These are phyloP conservation scores for Drosophila glabriapex DNA, from an alignment of 2,888 invertebrate genomes.

Conservation along the genomic window DNA sequence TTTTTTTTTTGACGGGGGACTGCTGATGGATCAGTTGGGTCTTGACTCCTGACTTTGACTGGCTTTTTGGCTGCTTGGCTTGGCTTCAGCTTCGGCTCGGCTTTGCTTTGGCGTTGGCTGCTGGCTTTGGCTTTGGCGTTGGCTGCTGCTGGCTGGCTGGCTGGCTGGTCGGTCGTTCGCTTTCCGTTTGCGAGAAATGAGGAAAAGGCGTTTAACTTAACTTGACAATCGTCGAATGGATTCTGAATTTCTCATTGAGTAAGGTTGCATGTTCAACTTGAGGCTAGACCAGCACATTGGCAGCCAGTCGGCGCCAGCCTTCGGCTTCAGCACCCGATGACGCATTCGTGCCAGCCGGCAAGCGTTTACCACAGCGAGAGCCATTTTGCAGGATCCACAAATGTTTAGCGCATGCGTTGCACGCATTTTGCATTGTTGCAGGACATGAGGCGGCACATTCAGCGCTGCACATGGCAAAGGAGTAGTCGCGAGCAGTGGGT, in stretches of 20 bases:
- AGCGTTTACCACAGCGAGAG: slow-evolving; percentile 16
- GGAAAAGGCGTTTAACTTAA: slow-evolving; percentile 79
- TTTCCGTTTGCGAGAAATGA: slow-evolving; percentile 69
- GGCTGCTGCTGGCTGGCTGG: slow-evolving; percentile 33
- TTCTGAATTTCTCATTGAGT: slow-evolving; percentile 83
- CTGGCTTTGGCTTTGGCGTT: slow-evolving; percentile 31
- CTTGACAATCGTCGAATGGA: slow-evolving; percentile 83
- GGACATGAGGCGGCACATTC: slow-evolving; percentile 41
- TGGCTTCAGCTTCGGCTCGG: slow-evolving; percentile 27
- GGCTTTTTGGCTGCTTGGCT: slow-evolving; percentile 29
- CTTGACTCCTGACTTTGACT: slow-evolving; percentile 13
- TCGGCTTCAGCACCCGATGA: slow-evolving; percentile 52
- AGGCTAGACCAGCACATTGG: slow-evolving; percentile 32
- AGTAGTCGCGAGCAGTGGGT: background rate
- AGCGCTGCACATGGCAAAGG: slow-evolving; percentile 57
- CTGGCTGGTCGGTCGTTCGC: slow-evolving; percentile 37
- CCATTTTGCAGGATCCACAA: slow-evolving; percentile 69
- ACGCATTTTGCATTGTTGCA: slow-evolving; percentile 46
- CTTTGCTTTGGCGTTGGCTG: slow-evolving; percentile 26
- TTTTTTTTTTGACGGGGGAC: slow-evolving; percentile 10
- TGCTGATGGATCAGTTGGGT: slow-evolving; percentile 22
- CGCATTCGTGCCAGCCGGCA: slow-evolving; percentile 56
- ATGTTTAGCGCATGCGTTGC: slow-evolving; percentile 64
- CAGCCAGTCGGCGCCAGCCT: slow-evolving; percentile 38
- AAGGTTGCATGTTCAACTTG: slow-evolving; percentile 73